Evolutionary conservation across 2,113 vertebrate species (phyloP), one percentile per base, ranked within the genome.

Genomic region (Hemibagrus wyckioides): DNA sequence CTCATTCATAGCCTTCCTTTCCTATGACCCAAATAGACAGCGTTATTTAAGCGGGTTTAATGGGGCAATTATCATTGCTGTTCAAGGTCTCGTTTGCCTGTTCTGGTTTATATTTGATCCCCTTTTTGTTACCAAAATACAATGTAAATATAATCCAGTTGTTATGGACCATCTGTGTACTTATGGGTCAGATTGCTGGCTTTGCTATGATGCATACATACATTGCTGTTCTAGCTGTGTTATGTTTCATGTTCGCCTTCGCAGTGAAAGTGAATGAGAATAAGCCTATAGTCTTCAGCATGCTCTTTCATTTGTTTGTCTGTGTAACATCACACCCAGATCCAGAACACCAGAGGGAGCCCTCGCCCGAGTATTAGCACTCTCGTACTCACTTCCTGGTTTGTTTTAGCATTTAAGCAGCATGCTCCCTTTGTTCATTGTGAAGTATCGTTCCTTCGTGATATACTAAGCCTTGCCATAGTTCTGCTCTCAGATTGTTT

Each of bases 261-360:
- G 94, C 93, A 87, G 88, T 91, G 7, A 89, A 92, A 80, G 92
- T 91, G 65, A 93, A 93, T 7, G 93, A 95, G 84, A 93, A 94
- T 0, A 90, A 93, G 10, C 90, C 92, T 80, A 94, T 94, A 48
- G 93, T 94, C 65, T 95, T 94, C 48, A 94, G 93, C 89, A 94
- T 95, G 93, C 89, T 95, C 25, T 91, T 95, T 87, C 94, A 94
- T 75, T 88, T 95, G 87, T 94, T 94, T 86, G 92, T 93, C 13
- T 95, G 94, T n/a, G n/a, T n/a, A n/a, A n/a, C n/a, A n/a, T n/a
- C n/a, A n/a, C n/a, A n/a, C n/a, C n/a, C n/a, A n/a, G n/a, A n/a
- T n/a, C n/a, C n/a, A n/a, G n/a, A n/a, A n/a, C n/a, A n/a, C n/a
- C n/a, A n/a, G n/a, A n/a, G n/a, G n/a, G n/a, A n/a, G n/a, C n/a